phyloP scores from a whole-genome alignment of 2,113 vertebrate species.

The Limnothrissa miodon region DNA sequence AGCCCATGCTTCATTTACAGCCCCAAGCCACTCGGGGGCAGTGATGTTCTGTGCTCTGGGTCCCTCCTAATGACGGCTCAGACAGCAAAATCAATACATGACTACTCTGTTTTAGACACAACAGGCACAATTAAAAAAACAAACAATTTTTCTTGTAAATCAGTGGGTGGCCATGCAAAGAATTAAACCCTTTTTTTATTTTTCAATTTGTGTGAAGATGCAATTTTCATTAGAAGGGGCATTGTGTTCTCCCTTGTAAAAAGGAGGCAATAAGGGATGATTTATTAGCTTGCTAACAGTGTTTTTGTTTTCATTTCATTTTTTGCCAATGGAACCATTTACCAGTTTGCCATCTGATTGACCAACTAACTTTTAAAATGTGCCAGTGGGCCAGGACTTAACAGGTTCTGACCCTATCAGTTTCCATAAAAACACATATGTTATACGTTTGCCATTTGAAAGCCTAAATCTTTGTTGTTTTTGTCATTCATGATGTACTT shows the following conservation, averaged over 20 bases:
- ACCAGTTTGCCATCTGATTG: background rate
- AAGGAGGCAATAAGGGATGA: background rate
- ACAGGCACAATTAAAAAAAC: background rate
- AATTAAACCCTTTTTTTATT: background rate
- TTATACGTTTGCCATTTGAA: background rate
- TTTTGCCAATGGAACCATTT: constrained; percentile 7
- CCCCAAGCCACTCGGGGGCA: background rate
- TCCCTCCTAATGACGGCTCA: background rate
- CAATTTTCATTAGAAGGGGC: background rate
- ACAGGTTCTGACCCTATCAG: background rate
- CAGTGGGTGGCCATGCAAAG: background rate
- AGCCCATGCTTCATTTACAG: background rate
- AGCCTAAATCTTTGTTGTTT: background rate
- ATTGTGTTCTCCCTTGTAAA: background rate
- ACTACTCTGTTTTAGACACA: background rate
- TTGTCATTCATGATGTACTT: background rate
- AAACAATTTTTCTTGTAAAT: background rate
- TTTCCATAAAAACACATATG: background rate
- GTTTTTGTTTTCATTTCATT: background rate
- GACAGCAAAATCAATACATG: background rate
- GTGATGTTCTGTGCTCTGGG: background rate
- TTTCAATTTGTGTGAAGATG: background rate
- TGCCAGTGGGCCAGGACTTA: background rate
- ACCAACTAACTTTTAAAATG: background rate
- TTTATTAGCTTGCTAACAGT: background rate